Evolutionary conservation across 2,113 vertebrate genomes (phyloP), one percentile per base, ranked within the genome.

Genomic region (Mus musculus): DNA sequence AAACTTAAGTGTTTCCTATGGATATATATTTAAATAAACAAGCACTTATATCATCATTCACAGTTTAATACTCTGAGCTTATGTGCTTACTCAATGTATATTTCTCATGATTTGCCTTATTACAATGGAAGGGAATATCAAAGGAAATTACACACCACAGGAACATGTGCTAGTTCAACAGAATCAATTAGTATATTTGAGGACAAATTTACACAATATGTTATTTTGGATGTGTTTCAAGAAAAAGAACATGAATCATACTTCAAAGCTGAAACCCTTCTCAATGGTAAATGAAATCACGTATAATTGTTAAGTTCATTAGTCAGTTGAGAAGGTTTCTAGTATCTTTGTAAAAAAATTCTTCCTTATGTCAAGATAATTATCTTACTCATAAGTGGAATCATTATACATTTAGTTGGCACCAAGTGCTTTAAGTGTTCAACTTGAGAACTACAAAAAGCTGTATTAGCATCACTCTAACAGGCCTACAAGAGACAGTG

Each of bases 181-280:
- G 76, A 98, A 95, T 54, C 94, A 96, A 96, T 89, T 76, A 95
- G 69, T 95, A 95, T 72, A 96, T 78, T 95, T 73, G 89, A 54
- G 17, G 39, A 96, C 56, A 80, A 97, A 97, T 76, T 94, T 96
- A 94, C 88, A 96, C 88, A 97, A 28, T 96, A 93, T 94, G 80
- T 71, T 96, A 95, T 94, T 96, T 85, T 89, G 78, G 71, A 95
- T 97, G 30, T 97, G 77, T 94, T 95, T 95, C 93, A 98, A 98
- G 91, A 97, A 97, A 98, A 97, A 95, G 39, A 54, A 97, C 92
- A 91, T 94, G n/a, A 91, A 96, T 77, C 96, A 96, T 33, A 82
- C 46, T 36, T 93, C 96, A 97, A 98, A 91, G 69, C 14, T 97
- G 78, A 97, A 98, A 97, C 91, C 39, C 86, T 85, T 96, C 1